These are phyloP conservation scores for Phoxinus dragarum DNA, from an alignment of 2,797 vertebrate species.

Conservation along the genomic window DNA sequence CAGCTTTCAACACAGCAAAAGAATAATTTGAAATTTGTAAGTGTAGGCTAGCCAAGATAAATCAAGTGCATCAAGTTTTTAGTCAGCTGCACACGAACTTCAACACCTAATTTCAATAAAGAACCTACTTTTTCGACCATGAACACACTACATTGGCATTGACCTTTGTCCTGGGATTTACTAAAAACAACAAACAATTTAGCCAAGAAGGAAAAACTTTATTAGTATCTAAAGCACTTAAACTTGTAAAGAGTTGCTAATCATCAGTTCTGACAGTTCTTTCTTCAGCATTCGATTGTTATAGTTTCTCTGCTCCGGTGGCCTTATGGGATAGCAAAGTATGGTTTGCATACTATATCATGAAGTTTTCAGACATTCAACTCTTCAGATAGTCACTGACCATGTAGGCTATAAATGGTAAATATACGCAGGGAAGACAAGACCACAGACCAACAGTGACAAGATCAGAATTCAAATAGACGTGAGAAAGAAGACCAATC, in stretches of 20 bases:
- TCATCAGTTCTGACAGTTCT: background rate
- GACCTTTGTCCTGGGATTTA: background rate
- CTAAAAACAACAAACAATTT: background rate
- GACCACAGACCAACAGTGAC: constrained; percentile 4
- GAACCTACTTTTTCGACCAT: background rate
- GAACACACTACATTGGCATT: background rate
- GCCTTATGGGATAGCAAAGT: background rate
- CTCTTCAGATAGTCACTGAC: background rate
- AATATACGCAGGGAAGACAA: background rate
- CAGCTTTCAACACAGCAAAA: constrained; percentile 3
- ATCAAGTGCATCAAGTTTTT: background rate
- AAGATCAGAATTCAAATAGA: background rate
- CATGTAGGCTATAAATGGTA: background rate
- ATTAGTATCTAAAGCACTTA: background rate
- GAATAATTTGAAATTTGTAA: background rate
- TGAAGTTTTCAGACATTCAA: constrained; percentile 8
- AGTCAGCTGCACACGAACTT: background rate
- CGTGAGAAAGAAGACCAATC: background rate
- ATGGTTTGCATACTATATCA: background rate
- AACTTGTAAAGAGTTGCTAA: background rate
- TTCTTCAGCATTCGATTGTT: background rate
- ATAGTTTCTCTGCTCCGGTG: background rate
- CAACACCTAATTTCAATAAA: background rate
- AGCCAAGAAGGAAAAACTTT: background rate
- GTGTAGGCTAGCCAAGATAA: constrained; percentile 1